phyloP scores from a whole-genome alignment of 2,113 vertebrate genomes.

The Diadophis punctatus region DNA sequence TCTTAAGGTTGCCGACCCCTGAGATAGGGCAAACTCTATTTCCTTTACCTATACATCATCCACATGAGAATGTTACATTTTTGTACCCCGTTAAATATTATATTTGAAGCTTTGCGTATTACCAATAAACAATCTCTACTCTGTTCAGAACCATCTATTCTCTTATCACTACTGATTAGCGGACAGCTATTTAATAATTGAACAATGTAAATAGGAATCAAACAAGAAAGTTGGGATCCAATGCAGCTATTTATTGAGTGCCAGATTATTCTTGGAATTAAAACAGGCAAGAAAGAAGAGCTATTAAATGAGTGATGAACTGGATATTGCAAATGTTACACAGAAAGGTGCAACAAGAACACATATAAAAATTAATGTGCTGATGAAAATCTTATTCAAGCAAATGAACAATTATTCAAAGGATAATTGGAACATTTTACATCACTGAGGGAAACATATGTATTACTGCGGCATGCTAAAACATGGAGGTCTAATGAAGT shows the following conservation, averaged over 20 bases:
- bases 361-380: not conserved
- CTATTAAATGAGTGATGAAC: not conserved
- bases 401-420: not conserved
- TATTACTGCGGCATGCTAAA: not conserved
- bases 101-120: conserved; percentile 43
- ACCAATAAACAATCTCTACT: conserved; percentile 36
- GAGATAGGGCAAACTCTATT: not conserved
- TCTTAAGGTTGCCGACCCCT: no score
- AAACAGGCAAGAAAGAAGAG: not conserved
- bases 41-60: conserved; percentile 36
- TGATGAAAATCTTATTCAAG: not conserved
- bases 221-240: not conserved
- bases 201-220: not conserved
- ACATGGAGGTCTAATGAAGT: not conserved
- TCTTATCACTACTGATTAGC: not conserved
- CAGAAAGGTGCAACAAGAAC: not conserved
- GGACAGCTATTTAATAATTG: not conserved
- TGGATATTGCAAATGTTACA: not conserved
- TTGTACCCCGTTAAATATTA: conserved; percentile 45
- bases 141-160: not conserved
- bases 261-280: not conserved
- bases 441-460: not conserved
- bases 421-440: not conserved
- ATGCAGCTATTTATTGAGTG: not conserved
- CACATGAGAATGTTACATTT: conserved; percentile 9